Conservation (phyloP, 2,888 invertebrate genomes). For the Xestobium rufovillosum region DNA sequence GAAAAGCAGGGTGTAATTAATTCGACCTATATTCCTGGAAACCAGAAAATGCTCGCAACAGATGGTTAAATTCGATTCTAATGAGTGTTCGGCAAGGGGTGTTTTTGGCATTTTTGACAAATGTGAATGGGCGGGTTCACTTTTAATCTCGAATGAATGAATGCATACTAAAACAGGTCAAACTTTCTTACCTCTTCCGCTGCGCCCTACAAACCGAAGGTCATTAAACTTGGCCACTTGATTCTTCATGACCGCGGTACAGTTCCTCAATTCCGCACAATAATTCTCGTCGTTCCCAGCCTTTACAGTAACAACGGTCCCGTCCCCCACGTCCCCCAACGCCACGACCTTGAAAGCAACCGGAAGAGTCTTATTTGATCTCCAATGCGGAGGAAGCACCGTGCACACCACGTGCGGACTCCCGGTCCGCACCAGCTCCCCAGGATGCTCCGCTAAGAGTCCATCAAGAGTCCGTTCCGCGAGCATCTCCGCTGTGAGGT, state of each 20-base stretch:
- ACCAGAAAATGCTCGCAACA: too few species aligned
- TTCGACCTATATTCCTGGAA: too few species aligned
- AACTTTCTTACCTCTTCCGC: constrained; percentile 84
- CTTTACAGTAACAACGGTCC: constrained; percentile 89
- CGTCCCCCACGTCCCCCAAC: constrained; percentile 89
- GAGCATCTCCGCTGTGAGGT: constrained; percentile 84
- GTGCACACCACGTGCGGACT: constrained; percentile 95
- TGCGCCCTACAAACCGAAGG: constrained; percentile 94
- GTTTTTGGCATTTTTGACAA: too few species aligned
- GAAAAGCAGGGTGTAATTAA: too few species aligned
- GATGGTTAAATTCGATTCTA: too few species aligned
- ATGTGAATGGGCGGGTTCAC: too few species aligned
- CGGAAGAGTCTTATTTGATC: constrained; percentile 96
- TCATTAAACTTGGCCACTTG: constrained; percentile 99
- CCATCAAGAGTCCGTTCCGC: constrained; percentile 82
- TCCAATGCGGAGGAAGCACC: constrained; percentile 91
- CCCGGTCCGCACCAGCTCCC: constrained; percentile 85
- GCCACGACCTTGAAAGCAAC: constrained; percentile 96
- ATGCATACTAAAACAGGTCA: too few species aligned
- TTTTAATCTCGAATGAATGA: too few species aligned
- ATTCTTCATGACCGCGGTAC: constrained; percentile 94
- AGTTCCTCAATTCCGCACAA: constrained; percentile 91
- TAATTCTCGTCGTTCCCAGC: constrained; percentile 99
- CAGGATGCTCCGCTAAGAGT: constrained; percentile 83
- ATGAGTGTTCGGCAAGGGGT: too few species aligned